Base-by-base conservation (phyloP, 2,888 invertebrate species). In the Dugesia japonica region DNA sequence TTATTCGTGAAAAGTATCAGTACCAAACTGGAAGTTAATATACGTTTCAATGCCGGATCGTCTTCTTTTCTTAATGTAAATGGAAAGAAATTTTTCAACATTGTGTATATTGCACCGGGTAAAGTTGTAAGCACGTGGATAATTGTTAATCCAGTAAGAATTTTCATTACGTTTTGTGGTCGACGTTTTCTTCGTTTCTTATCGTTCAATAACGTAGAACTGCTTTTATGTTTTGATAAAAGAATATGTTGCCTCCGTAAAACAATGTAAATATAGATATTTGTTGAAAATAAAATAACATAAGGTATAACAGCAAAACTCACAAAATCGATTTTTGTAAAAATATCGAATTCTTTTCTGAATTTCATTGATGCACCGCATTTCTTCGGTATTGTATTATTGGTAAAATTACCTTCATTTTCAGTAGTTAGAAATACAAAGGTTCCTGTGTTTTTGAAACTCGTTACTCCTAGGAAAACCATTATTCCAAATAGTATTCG, bases 1-100 rank as follows among this genome's bases (percentile, higher is more conserved):
- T 78, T 78, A 26, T 78, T 78, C 1, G 78, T 78, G 38, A 78
- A 78, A 31, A 78, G 23, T 0, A 78, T 26, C 73, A 78, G 26
- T 9, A 77, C 26, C 0, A 77, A 71, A 33, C 38, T 28, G 1
- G 38, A n/a, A 7, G 26, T 27, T n/a, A 77, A 28, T 7, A 76
- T 27, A 1, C 23, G 28, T 23, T 26, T 26, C 23, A 56, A 23
- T 7, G 56, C 23, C 26, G 72, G 33, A 4, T 71, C 71, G 0
- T n/a, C 74, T 4, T 56, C 17, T 20, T 56, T 56, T 1, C 7
- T n/a, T 13, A 73, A 7, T 15, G 71, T 72, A 26, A 31, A 75
- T 1, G 79, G 38, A 42, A 77, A 72, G 33, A 33, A 78, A n/a
- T 56, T 28, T 27, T 78, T 77, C 71, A 77, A 20, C 20, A 77